Evolutionary conservation across 2,113 vertebrate species (phyloP), one percentile per base, ranked within the genome.

Genomic region (Mohoua ochrocephala): DNA sequence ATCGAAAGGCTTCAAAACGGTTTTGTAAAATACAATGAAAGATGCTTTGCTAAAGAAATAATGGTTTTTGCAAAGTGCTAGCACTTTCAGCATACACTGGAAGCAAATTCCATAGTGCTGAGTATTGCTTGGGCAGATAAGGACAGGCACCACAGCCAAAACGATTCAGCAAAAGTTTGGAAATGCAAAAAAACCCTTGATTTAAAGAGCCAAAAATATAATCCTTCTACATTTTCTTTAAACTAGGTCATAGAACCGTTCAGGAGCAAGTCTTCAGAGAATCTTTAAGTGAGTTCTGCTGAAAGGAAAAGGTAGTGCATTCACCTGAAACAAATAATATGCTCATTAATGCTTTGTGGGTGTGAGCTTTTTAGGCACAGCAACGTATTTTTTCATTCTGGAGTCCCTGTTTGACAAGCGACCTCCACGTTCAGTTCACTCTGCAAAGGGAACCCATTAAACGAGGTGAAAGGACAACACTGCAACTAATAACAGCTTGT

Each of bases 51-150:
- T 86, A 10, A 79, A 67, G 84, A 74, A 92, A 60, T 94, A 71
- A 96, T 80, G 69, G 17, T 3, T 93, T 96, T 92, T 96, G 76
- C 87, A 93, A 91, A 91, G 39, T 60, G 68, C 87, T 93, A 78
- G 87, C 41, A 28, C 71, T 93, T 84, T 47, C 80, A 64, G 63
- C 12, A 1, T 92, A 82, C 68, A 44, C 56, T 96, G 52, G 92
- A 90, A 96, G 85, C 88, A 92, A 96, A 97, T 97, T 97, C 96
- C 95, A 91, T 84, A 78, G 85, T 84, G 90, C 76, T 96, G 95
- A 97, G 76, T 97, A 96, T 96, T 96, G 56, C 90, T 94, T 93
- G 85, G 96, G 95, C 95, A 96, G 95, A 96, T 97, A 96, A 96
- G 90, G 76, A 93, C 84, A 93, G 76, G 52, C 90, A 64, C 75